Percentiles rank a stretch among this genome's conserved stretches.
These are phyloP conservation scores for Cathartes aura DNA, from an alignment of 2,113 vertebrate genomes.

Conservation along the genomic window DNA sequence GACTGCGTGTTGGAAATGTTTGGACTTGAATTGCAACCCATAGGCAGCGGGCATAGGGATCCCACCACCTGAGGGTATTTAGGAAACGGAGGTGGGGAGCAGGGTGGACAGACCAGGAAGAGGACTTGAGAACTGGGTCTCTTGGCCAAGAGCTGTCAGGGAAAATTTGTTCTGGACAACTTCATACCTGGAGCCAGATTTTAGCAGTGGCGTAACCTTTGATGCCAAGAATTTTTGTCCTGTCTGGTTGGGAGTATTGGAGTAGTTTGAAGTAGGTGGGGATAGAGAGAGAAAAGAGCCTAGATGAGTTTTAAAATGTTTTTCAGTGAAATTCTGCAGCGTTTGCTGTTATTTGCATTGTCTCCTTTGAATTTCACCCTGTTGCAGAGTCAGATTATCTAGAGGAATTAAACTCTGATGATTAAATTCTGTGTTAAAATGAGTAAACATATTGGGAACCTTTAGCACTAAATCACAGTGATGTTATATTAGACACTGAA, in stretches of 20 bases:
- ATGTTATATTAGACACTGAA: neutral
- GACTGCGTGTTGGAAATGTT: neutral
- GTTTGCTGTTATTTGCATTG: neutral
- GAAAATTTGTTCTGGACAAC: neutral
- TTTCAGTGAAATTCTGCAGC: neutral
- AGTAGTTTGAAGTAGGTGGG: neutral
- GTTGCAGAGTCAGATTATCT: neutral
- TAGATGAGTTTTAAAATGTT: neutral
- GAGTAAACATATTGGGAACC: neutral
- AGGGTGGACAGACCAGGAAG: neutral
- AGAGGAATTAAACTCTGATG: neutral
- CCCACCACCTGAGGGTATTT: no score
- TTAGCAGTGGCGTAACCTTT: neutral
- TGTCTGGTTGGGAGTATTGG: neutral
- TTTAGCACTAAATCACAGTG: neutral
- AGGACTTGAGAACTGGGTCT: neutral
- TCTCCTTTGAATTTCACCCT: neutral
- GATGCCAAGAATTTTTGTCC: neutral
- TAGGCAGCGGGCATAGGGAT: accelerated
- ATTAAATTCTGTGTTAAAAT: neutral
- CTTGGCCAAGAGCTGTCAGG: neutral
- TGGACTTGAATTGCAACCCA: neutral
- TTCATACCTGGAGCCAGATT: neutral
- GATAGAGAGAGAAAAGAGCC: neutral
- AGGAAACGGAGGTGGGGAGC: neutral